Conservation (phyloP, 2,113 vertebrate genomes). For the Bujurquina vittata region DNA sequence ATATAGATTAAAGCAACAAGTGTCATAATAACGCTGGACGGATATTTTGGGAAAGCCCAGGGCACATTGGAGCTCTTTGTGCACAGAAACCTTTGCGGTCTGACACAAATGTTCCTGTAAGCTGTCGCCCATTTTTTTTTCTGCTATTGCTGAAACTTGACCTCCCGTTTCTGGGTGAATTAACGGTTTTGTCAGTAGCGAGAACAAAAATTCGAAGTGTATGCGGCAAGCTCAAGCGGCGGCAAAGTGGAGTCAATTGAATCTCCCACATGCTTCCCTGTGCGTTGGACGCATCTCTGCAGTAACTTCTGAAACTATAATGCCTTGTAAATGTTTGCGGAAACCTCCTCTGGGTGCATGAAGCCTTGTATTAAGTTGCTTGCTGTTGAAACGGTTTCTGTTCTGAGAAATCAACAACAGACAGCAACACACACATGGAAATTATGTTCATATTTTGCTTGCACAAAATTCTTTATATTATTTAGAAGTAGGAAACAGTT, state of each 20-base stretch:
- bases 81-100: slow-evolving; percentile 20
- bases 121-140: slow-evolving; percentile 25
- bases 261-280: slow-evolving; percentile 55
- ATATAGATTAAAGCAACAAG: slow-evolving; percentile 45
- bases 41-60: slow-evolving; percentile 18
- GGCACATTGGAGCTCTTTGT: slow-evolving; percentile 6
- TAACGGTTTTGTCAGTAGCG: slow-evolving; percentile 74
- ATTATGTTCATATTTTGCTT: not conserved
- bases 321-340: slow-evolving; percentile 40
- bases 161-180: slow-evolving; percentile 77
- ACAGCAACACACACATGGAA: not conserved
- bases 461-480: not conserved
- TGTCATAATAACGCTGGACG: slow-evolving; percentile 7
- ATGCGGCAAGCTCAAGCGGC: slow-evolving; percentile 61
- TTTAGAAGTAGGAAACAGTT: not conserved
- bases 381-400: not conserved
- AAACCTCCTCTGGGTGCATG: slow-evolving; percentile 10
- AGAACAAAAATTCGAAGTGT: slow-evolving; percentile 70
- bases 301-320: slow-evolving; percentile 23
- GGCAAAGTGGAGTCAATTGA: slow-evolving; percentile 74
- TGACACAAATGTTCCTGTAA: slow-evolving; percentile 47
- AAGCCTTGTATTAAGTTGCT: not conserved
- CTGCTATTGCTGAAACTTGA: slow-evolving; percentile 65
- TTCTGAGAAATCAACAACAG: not conserved
- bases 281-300: slow-evolving; percentile 36